Evolutionary conservation across 2,113 vertebrate species (phyloP).

Genomic region (Ailuropoda melanoleuca): DNA sequence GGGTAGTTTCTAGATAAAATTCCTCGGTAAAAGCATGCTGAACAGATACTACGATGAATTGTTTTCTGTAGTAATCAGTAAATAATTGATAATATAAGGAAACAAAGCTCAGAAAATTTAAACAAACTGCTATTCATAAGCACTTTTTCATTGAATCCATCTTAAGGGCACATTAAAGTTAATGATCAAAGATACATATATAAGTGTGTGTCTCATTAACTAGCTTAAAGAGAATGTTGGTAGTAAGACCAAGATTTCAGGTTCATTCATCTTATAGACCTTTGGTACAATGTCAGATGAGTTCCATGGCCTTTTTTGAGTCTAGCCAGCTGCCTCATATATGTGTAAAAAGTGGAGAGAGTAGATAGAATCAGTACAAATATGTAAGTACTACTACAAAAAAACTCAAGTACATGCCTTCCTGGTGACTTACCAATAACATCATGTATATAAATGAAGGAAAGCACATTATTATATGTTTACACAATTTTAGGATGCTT

Average conservation of each 20-base stretch:
- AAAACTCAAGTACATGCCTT: not conserved
- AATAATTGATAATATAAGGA: slow-evolving; percentile 1
- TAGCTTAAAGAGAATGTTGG: not conserved
- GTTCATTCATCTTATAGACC: not conserved
- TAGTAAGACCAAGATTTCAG: not conserved
- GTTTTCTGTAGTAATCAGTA: not conserved
- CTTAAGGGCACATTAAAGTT: slow-evolving; percentile 6
- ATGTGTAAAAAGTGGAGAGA: not conserved
- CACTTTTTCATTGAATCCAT: not conserved
- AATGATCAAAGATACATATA: not conserved
- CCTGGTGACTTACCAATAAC: not conserved
- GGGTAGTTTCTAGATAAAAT: not conserved
- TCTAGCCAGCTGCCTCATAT: not conserved
- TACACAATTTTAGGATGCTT: not conserved
- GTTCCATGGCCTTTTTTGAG: not conserved
- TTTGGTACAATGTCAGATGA: too few species aligned
- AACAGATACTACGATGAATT: not conserved
- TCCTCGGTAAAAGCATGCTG: not conserved
- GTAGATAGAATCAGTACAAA: not conserved
- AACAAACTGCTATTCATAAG: not conserved
- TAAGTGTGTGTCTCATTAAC: not conserved
- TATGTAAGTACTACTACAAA: not conserved
- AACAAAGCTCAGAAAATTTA: slow-evolving; percentile 2
- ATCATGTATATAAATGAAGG: not conserved
- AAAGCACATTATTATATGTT: not conserved